Evolutionary conservation across 2,888 invertebrate genomes (phyloP), one percentile per base, ranked within the genome.

Genomic region (Scaptomyza reducta): DNA sequence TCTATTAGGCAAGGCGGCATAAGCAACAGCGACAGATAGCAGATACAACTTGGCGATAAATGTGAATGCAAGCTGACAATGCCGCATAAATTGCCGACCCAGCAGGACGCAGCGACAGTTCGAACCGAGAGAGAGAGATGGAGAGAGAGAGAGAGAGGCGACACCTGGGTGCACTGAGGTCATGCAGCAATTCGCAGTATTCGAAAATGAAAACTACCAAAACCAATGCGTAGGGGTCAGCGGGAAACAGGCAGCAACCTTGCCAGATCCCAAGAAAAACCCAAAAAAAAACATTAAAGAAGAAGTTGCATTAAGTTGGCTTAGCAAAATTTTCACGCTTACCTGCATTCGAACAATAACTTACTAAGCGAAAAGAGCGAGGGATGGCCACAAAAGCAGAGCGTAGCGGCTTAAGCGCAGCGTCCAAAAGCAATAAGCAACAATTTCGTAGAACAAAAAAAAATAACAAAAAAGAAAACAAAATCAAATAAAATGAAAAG

Each of bases 241-340:
- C 73, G 69, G 53, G 50, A 61, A 64, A 45, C 57, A 25, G 16
- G 18, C 18, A 10, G 6, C 27, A 47, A 13, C 6, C 4, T 13
- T 10, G n/a, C 33, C 14, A 62, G 38, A 62, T 54, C 53, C 54
- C 46, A 49, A 40, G 38, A 44, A 29, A 47, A 49, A 31, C 45
- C 45, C 1, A 27, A 18, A 14, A 40, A 16, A 14, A 40, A 75
- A 86, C 65, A 66, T 56, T 46, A 57, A 65, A 67, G 63, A 61
- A 78, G 80, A 88, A 74, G 72, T 87, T 87, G 85, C 85, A 78
- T 88, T 88, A 87, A 76, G 74, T 76, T 80, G 89, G 84, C 89
- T 84, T 88, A 84, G 85, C 85, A 84, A 80, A 74, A 77, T 77
- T 80, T 89, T 87, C 74, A 89, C 86, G 88, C 89, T 87, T 77